Evolutionary conservation across 1,140 invertebrate genomes (phyloP).

Genomic region (Sitobion miscanthi): DNA sequence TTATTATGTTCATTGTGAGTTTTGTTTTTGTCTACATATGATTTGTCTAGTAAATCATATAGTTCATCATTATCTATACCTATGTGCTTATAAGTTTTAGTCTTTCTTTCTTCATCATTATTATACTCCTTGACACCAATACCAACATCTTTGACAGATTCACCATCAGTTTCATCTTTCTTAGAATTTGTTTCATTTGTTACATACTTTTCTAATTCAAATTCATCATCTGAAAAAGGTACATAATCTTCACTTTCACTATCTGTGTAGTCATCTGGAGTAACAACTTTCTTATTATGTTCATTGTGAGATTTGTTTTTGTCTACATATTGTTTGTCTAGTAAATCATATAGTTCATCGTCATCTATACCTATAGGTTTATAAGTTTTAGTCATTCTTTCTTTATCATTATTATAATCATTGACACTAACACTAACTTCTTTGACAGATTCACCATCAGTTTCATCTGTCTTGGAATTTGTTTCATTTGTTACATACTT

Average conservation of each 20-base stretch:
- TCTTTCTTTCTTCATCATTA: neutral
- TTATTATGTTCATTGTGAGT: neutral
- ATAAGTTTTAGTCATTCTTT: neutral
- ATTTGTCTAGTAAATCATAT: slow-evolving; percentile 39
- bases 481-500: slow-evolving; percentile 16
- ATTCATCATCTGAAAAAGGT: slow-evolving; percentile 36
- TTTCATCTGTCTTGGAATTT: neutral
- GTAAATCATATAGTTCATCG: slow-evolving; percentile 39
- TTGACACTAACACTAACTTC: neutral
- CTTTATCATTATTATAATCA: neutral
- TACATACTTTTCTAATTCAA: slow-evolving; percentile 44
- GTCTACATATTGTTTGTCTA: slow-evolving; percentile 28
- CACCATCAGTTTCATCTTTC: neutral
- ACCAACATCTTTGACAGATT: neutral
- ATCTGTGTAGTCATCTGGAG: neutral
- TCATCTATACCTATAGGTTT: neutral
- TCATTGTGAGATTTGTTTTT: neutral
- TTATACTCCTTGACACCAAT: neutral
- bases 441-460: neutral
- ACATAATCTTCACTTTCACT: slow-evolving; percentile 28
- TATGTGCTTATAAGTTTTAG: neutral
- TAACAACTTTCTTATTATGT: slow-evolving; percentile 25
- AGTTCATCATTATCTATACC: slow-evolving; percentile 20
- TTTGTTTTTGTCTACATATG: slow-evolving; percentile 21
- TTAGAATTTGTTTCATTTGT: slow-evolving; percentile 8